Evolutionary conservation across 2,113 vertebrate species (phyloP), one percentile per base, ranked within the genome.

Genomic region (Neodon shergylaensis): DNA sequence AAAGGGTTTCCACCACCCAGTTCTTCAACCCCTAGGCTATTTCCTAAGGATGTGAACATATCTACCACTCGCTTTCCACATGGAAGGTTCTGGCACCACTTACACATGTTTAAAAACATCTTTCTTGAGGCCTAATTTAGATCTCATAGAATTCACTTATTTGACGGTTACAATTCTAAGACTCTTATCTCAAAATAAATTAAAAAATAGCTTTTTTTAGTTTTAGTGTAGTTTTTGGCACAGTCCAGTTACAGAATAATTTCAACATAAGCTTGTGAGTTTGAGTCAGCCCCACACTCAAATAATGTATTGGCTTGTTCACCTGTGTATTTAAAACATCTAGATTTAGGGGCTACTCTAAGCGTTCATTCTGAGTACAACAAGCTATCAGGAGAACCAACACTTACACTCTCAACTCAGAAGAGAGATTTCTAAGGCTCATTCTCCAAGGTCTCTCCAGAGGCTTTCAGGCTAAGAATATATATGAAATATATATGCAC

Each of bases 331-430:
- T 95, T 92, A 89, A 94, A 58, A 26, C 26, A 65, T 39, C 4
- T 73, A 72, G 61, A 68, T 78, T n/a, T 83, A 78, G 70, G 61
- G 73, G 7, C 31, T 61, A 81, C 11, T 42, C 19, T 39, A 47
- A 36, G 4, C 19, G 31, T 61, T 95, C 49, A 70, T 88, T 94
- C 92, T 58, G 31, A 96, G 89, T 73, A 89, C 49, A 19, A 52
- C 49, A 65, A 58, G 22, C 17, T 89, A 92, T 74, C 58, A 95
- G 70, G 11, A 85, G 91, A 96, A 81, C 52, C 52, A 82, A 91
- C 54, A 92, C 22, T 90, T 11, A 87, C 28, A 91, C 9, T 54
- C 14, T 93, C 31, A 94, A 85, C 8, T 77, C 36, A 93, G 91
- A 78, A 78, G 47, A 93, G 52, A 92, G 19, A 52, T 87, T 4